Base-by-base conservation (phyloP, 2,888 invertebrate genomes). In the Oxytorus armatus region DNA sequence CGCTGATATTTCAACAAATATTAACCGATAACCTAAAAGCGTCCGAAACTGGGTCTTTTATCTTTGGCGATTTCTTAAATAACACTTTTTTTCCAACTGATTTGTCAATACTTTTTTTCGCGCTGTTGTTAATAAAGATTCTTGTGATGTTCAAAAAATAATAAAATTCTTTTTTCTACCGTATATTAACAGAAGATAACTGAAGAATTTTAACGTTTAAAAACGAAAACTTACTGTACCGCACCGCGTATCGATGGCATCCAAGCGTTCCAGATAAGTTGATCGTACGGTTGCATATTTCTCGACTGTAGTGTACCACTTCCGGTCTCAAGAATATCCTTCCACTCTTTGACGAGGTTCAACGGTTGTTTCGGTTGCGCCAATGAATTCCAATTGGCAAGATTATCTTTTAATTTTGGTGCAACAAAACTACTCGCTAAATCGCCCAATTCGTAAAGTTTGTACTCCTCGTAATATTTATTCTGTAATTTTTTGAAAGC, bases 201-300 rank as follows among this genome's bases (percentile, higher is more conserved):
- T 8, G 36, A 8, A 1, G 10, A 1, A 36, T 10, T 8, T 8
- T 8, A 73, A 44, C 57, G 44, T 3, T 65, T 8, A 36, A 42
- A 53, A 51, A n/a, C 25, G 16, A 36, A 21, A 70, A 95, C 95
- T 94, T 92, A 96, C 96, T 95, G 94, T 83, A 96, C 94, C 51
- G 96, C 95, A 47, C 93, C 93, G 85, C 96, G 94, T 80, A 98
- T 93, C 77, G 94, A 94, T n/a, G 98, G 98, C 93, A 98, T 95
- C 95, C 97, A 97, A 80, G 96, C 95, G 89, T 97, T 96, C 98
- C 98, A 98, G 84, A 98, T 92, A 76, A 98, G 93, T 86, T 95
- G 95, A 92, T 97, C 96, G 89, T 96, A 98, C 0, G 97, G 96
- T 85, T 94, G 94, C 44, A 94, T 92, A 85, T 91, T 92, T 85